Percentiles rank a stretch among this genome's conserved stretches.
phyloP scores from a whole-genome alignment of 2,888 invertebrate species.

The Steromphala cineraria region DNA sequence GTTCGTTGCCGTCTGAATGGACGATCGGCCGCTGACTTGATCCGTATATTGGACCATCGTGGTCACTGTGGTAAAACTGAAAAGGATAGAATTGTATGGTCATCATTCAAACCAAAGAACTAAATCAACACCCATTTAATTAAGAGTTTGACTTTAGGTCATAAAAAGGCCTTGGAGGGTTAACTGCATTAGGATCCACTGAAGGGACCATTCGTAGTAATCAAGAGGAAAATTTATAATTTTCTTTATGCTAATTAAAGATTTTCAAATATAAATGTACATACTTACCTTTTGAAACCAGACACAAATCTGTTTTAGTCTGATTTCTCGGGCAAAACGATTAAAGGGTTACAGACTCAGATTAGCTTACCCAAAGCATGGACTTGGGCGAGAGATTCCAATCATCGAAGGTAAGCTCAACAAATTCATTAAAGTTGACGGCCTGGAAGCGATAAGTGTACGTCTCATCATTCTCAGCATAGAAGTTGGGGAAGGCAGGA shows the following conservation, averaged over 20 bases:
- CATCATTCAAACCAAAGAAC: too few relatives aligned
- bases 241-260: too few relatives aligned
- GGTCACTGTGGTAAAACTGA: conserved; percentile 48
- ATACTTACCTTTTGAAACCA: too few relatives aligned
- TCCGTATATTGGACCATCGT: conserved; percentile 34
- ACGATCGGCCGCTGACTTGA: conserved; percentile 38
- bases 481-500: conserved; percentile 47
- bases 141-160: too few relatives aligned
- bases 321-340: too few relatives aligned
- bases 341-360: neutral
- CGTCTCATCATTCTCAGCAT: conserved; percentile 48
- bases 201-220: too few relatives aligned
- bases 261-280: too few relatives aligned
- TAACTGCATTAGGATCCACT: too few relatives aligned
- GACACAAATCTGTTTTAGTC: too few relatives aligned
- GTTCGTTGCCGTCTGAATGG: conserved; percentile 34
- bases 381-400: conserved; percentile 45
- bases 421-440: conserved; percentile 31
- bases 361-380: conserved; percentile 13
- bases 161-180: too few relatives aligned
- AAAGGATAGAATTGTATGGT: neutral
- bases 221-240: too few relatives aligned
- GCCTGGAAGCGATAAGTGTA: conserved; percentile 43
- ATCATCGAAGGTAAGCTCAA: conserved; percentile 52
- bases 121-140: too few relatives aligned